Conservation (phyloP, 2,888 invertebrate genomes). For the Chloromyia formosa region DNA sequence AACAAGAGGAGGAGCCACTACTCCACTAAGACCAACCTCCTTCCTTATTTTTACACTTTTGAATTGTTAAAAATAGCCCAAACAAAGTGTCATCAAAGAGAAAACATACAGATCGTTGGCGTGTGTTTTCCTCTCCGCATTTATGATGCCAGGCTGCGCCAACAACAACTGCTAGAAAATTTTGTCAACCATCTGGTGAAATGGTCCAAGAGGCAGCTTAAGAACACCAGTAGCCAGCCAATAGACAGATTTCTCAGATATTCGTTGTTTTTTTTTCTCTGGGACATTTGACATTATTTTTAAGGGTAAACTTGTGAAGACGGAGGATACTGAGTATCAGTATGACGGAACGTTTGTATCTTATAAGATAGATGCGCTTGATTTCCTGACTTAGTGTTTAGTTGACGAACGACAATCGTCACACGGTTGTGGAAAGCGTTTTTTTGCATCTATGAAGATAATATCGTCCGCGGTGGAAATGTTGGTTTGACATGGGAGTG, state of each 20-base stretch:
- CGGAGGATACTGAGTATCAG: too few relatives aligned
- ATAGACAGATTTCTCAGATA: too few relatives aligned
- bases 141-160: background rate
- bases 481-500: too few relatives aligned
- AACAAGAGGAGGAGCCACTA: slow-evolving; percentile 18
- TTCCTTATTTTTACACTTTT: slow-evolving; percentile 11
- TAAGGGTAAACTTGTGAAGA: too few relatives aligned
- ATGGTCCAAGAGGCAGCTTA: background rate
- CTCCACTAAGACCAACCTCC: slow-evolving; percentile 4
- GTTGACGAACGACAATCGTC: too few relatives aligned
- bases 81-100: slow-evolving; percentile 7
- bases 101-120: background rate
- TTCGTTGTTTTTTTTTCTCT: too few relatives aligned
- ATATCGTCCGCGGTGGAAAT: too few relatives aligned
- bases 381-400: too few relatives aligned
- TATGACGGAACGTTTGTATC: too few relatives aligned
- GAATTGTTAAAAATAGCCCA: slow-evolving; percentile 33
- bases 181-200: slow-evolving; percentile 33
- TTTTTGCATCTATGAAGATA: background rate
- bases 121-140: background rate
- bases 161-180: background rate
- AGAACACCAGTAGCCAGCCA: background rate
- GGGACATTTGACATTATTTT: too few relatives aligned
- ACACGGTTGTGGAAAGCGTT: background rate
- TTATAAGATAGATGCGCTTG: too few relatives aligned